These are phyloP conservation scores for Habroteleia sp. DNA, from an alignment of 2,888 invertebrate genomes.

Conservation along the genomic window DNA sequence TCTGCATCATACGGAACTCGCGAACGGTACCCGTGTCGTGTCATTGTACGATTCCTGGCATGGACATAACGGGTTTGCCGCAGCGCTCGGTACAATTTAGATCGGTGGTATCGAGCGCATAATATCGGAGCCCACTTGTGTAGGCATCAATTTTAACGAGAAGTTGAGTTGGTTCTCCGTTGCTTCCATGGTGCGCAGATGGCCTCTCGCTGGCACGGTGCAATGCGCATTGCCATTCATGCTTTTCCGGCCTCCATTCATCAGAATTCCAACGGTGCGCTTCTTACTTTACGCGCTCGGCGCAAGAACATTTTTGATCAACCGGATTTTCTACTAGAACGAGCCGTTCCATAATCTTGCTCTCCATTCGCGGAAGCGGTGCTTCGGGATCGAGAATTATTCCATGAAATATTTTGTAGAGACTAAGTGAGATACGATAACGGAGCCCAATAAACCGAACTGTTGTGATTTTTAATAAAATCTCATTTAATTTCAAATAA, in stretches of 20 bases:
- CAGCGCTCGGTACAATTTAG: conserved; percentile 35
- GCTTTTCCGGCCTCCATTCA: conserved; percentile 55
- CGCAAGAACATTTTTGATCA: conserved; percentile 25
- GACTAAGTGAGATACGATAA: not conserved
- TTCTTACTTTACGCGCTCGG: conserved; percentile 14
- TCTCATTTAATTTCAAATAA: not conserved
- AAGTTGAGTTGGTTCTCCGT: conserved; percentile 18
- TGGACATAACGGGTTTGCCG: conserved; percentile 40
- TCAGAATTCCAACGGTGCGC: conserved; percentile 46
- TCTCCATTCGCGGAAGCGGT: conserved; percentile 7
- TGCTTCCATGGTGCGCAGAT: conserved; percentile 19
- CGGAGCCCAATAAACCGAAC: too few species aligned
- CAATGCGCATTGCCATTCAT: conserved; percentile 40
- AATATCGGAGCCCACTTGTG: conserved; percentile 47
- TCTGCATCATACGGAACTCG: conserved; percentile 28
- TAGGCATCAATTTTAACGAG: conserved; percentile 42
- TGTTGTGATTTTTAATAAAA: not conserved
- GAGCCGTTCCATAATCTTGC: conserved; percentile 15
- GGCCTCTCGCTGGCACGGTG: conserved; percentile 27
- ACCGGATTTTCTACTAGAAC: conserved; percentile 24
- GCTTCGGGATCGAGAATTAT: not conserved
- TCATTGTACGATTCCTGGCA: conserved; percentile 41
- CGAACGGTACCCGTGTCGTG: conserved; percentile 37
- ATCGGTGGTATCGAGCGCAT: conserved; percentile 30
- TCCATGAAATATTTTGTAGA: conserved; percentile 7